Evolutionary conservation across 92 coral and sea anemone species (phyloP), one percentile per base, ranked within the genome.

Genomic region (Palythoa heliodiscus): DNA sequence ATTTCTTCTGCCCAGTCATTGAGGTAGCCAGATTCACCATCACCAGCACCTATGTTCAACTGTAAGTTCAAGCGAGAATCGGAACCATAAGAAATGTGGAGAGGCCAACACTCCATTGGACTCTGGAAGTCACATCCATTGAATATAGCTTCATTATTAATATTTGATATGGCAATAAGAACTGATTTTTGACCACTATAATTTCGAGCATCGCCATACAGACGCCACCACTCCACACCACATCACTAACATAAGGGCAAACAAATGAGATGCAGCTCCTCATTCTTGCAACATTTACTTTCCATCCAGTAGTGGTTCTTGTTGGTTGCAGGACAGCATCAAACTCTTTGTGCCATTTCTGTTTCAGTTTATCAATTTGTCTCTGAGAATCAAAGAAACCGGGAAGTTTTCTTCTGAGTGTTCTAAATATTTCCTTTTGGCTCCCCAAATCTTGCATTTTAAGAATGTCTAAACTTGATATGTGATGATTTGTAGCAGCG

Each of bases 101-200:
- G 58, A 19, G 87, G 90, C 90, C 90, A 87, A 71, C 75, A 82
- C 39, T 87, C 90, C 66, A 69, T 23, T 71, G 90, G 90, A 72
- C 90, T 87, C 47, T 87, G 90, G 60, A 82, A 80, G 47, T 75
- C 63, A 16, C 85, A 69, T 23, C 82, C 82, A 82, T 87, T 35
- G 38, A 87, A 76, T 71, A 77, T 23, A 38, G 82, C 83, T 48
- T 86, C 89, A 64, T 77, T 64, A 43, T 61, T 86, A 60, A 82
- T 69, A 19, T 82, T 83, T 40, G 77, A 72, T n/a, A 87, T 70
- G 54, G 87, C 69, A 40, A 87, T 53, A 19, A 83, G 60, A 13
- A 87, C 90, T 68, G 81, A 69, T 71, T 82, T 79, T 52, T 86
- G 86, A 43, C 85, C 88, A 17, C 91, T 89, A 85, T 86, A 89